Percentiles rank a stretch among this genome's conserved stretches.
phyloP scores from a whole-genome alignment of 2,797 vertebrate genomes.

The Loris lydekkerianus region DNA sequence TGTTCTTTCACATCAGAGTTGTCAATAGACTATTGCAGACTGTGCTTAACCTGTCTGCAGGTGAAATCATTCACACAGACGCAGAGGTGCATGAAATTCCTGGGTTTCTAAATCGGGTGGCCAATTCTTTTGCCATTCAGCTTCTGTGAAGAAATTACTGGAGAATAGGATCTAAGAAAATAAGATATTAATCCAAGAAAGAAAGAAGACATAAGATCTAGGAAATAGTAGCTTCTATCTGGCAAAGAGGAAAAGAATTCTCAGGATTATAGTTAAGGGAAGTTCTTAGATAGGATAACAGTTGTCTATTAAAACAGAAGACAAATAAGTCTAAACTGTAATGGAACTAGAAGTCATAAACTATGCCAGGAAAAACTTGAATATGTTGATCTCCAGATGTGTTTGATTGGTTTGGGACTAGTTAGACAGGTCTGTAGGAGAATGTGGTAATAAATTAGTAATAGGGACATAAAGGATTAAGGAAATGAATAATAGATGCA shows the following conservation, averaged over 20 bases:
- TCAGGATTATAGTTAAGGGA: background rate
- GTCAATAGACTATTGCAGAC: background rate
- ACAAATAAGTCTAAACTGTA: background rate
- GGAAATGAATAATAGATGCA: conserved; percentile 43
- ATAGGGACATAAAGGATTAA: background rate
- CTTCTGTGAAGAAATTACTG: background rate
- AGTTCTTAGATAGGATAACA: background rate
- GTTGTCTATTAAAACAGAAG: background rate
- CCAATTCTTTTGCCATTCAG: background rate
- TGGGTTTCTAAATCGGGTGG: background rate
- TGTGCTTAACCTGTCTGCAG: accelerated
- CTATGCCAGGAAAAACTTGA: background rate
- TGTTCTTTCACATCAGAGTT: background rate
- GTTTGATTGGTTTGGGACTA: conserved; percentile 31
- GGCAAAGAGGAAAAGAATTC: background rate
- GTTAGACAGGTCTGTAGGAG: conserved; percentile 14
- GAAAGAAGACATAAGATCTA: background rate
- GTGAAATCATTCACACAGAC: background rate
- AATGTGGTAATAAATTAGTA: conserved; percentile 48
- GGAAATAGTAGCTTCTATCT: background rate
- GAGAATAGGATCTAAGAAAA: background rate
- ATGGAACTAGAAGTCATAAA: background rate
- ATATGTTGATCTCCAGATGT: background rate
- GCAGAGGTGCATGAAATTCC: accelerated
- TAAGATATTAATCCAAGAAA: background rate